phyloP scores from a whole-genome alignment of 2,797 vertebrate species.

The Pterois miles region DNA sequence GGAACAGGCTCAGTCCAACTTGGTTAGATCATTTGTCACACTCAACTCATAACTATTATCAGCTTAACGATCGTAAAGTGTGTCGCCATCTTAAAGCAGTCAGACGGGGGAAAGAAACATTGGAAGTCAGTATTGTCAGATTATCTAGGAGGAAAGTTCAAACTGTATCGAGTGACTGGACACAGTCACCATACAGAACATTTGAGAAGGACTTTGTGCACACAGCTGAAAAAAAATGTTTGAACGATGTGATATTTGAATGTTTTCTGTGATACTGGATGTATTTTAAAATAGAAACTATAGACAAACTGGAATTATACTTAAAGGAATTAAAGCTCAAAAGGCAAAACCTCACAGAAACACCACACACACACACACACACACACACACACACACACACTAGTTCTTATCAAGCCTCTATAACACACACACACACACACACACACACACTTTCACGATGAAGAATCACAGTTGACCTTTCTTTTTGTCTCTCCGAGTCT shows the following conservation, averaged over 20 bases:
- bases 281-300: too few species aligned
- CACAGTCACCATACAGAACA: neutral
- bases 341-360: neutral
- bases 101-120: neutral
- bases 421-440: neutral
- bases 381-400: neutral
- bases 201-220: neutral
- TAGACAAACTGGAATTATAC: neutral
- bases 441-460: constrained; percentile 27
- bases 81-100: neutral
- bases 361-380: neutral
- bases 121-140: neutral
- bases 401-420: neutral
- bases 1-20: neutral
- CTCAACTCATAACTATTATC: neutral
- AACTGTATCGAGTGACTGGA: neutral
- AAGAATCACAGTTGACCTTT: constrained; percentile 84
- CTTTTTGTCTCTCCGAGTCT: constrained; percentile 72
- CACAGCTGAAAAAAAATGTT: neutral
- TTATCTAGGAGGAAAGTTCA: neutral
- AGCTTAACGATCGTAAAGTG: neutral
- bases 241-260: neutral
- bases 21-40: neutral
- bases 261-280: neutral
- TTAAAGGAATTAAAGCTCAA: neutral